Conservation (phyloP, 2,797 vertebrate genomes). For the Silurus aristotelis region DNA sequence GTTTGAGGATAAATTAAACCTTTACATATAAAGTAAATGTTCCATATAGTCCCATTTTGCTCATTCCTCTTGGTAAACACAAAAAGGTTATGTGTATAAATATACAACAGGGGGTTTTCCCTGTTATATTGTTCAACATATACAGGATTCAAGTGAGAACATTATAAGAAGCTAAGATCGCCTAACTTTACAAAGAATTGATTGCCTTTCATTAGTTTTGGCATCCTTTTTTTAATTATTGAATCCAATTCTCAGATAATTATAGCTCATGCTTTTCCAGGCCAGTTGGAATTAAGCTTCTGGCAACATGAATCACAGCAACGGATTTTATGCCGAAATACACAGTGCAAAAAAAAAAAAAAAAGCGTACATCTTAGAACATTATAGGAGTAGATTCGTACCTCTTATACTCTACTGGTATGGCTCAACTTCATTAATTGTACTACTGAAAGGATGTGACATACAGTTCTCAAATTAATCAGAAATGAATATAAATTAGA, state of each 20-base stretch:
- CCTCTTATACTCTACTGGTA: neutral
- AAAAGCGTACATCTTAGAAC: neutral
- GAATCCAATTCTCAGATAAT: neutral
- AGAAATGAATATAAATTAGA: constrained; percentile 4
- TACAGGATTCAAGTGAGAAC: neutral
- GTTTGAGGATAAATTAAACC: neutral
- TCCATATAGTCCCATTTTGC: neutral
- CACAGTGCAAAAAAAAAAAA: neutral
- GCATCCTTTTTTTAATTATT: neutral
- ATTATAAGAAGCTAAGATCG: neutral
- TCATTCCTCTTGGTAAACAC: neutral
- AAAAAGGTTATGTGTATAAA: neutral
- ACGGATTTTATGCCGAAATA: neutral
- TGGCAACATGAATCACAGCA: neutral
- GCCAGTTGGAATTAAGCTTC: neutral
- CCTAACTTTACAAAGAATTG: neutral
- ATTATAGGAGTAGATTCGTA: neutral
- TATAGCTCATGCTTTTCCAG: neutral
- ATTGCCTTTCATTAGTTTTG: neutral
- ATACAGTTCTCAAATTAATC: neutral
- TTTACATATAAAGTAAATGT: neutral
- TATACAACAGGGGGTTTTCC: neutral
- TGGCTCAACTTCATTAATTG: constrained; percentile 3
- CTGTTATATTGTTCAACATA: neutral
- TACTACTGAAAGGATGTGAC: constrained; percentile 4